Evolutionary conservation across 2,888 invertebrate genomes (phyloP).

Genomic region (Luperina testacea): DNA sequence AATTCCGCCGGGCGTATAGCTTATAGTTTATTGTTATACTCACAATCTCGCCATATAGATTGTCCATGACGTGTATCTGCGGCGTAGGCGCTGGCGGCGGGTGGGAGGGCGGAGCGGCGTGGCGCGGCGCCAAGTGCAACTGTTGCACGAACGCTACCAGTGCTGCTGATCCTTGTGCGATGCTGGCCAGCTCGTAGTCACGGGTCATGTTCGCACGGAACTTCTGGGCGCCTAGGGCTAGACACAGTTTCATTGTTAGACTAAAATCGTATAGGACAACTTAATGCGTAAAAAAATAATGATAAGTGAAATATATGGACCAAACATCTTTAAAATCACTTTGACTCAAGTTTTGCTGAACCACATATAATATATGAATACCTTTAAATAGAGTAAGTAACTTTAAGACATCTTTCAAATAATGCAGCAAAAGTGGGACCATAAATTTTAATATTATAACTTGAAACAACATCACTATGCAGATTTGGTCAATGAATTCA

Average conservation of each 20-base stretch:
- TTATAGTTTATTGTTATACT: conserved; percentile 60
- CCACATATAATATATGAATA: not conserved
- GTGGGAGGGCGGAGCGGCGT: conserved; percentile 72
- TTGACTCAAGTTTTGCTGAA: no score
- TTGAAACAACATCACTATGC: not conserved
- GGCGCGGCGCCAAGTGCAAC: conserved; percentile 91
- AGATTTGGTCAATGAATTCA: conserved; percentile 1
- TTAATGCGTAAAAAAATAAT: not conserved
- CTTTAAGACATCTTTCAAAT: not conserved
- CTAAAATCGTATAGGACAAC: not conserved
- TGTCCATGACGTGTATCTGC: conserved; percentile 81
- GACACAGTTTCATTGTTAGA: not conserved
- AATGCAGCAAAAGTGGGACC: not conserved
- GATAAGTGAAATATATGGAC: not conserved
- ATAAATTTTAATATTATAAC: not conserved
- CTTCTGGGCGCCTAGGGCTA: conserved; percentile 93
- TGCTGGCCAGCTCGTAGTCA: conserved; percentile 93
- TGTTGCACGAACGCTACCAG: conserved; percentile 94
- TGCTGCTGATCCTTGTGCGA: conserved; percentile 93
- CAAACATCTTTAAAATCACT: not conserved
- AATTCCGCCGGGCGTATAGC: not conserved
- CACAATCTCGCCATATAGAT: conserved; percentile 76
- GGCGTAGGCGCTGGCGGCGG: conserved; percentile 79
- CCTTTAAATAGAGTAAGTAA: not conserved
- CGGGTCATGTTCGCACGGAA: conserved; percentile 95